Conservation (phyloP, 2,797 vertebrate species). For the Poeciliopsis presidionis region DNA sequence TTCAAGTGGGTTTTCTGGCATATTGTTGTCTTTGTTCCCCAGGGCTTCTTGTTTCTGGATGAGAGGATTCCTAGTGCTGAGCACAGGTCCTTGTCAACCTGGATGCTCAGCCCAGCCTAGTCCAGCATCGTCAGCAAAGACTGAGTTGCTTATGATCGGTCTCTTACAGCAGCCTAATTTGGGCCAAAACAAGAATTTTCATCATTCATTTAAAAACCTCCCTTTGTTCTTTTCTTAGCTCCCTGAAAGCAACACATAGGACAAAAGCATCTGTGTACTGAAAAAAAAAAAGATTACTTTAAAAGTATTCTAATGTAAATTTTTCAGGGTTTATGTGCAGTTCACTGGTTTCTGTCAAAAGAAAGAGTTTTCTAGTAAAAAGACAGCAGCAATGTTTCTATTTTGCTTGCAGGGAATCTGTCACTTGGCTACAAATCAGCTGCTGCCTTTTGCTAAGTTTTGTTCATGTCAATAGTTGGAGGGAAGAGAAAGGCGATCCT, state of each 20-base stretch:
- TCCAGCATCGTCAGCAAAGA: conserved; percentile 76
- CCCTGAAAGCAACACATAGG: conserved; percentile 41
- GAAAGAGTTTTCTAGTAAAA: conserved; percentile 59
- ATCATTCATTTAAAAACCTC: conserved; percentile 40
- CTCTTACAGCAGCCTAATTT: conserved; percentile 70
- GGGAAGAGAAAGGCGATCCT: conserved; percentile 50
- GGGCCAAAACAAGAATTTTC: conserved; percentile 42
- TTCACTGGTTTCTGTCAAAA: conserved; percentile 62
- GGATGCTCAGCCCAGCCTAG: conserved; percentile 70
- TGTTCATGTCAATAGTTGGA: conserved; percentile 76
- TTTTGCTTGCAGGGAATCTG: conserved; percentile 69
- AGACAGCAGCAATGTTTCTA: conserved; percentile 48
- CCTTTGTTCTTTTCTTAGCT: conserved; percentile 50
- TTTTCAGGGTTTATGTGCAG: conserved; percentile 54
- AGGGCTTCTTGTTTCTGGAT: conserved; percentile 83
- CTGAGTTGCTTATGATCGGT: conserved; percentile 68
- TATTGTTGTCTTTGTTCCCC: conserved; percentile 81
- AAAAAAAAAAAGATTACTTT: conserved; percentile 59
- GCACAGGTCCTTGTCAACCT: conserved; percentile 81
- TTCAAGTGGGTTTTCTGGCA: conserved; percentile 75
- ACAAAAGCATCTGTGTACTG: conserved; percentile 63
- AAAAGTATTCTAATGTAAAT: conserved; percentile 55
- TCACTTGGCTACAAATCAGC: conserved; percentile 69
- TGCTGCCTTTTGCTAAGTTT: conserved; percentile 61
- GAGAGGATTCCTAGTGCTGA: conserved; percentile 85